These are phyloP conservation scores for Octodonta nipae DNA, from an alignment of 2,888 invertebrate genomes.

Conservation along the genomic window DNA sequence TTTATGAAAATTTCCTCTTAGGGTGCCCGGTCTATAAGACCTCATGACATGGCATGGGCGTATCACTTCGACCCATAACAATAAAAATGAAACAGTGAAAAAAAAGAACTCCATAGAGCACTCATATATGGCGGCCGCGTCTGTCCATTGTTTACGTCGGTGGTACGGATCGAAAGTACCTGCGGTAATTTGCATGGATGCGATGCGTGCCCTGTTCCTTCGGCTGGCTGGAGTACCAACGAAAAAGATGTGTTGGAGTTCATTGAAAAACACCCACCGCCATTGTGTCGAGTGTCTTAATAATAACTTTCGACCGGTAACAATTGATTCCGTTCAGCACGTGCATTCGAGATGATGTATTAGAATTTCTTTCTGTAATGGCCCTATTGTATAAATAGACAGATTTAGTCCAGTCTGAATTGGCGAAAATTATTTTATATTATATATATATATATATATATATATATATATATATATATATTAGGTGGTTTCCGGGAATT, in stretches of 20 bases:
- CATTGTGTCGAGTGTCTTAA: slow-evolving; percentile 1
- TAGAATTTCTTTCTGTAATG: neutral
- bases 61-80: neutral
- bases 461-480: too few relatives aligned
- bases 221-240: too few relatives aligned
- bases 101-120: neutral
- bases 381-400: neutral
- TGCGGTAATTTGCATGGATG: slow-evolving; percentile 19
- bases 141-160: slow-evolving; percentile 17
- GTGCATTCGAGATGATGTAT: slow-evolving; percentile 1
- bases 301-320: neutral
- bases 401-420: too few relatives aligned
- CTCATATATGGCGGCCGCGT: too few relatives aligned
- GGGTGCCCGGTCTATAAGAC: too few relatives aligned
- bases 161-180: too few relatives aligned
- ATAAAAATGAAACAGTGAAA: neutral
- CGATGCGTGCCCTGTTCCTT: too few relatives aligned
- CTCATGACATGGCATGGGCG: too few relatives aligned
- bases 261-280: slow-evolving; percentile 19
- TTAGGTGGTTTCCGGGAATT: too few relatives aligned
- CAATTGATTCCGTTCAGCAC: slow-evolving; percentile 2
- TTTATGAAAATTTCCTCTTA: too few relatives aligned
- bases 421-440: too few relatives aligned
- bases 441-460: too few relatives aligned
- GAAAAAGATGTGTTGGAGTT: slow-evolving; percentile 29